Percentiles rank a stretch among this genome's conserved stretches.
Evolutionary conservation across 1,140 invertebrate genomes (phyloP).

Genomic region (Drosophila baimaii): DNA sequence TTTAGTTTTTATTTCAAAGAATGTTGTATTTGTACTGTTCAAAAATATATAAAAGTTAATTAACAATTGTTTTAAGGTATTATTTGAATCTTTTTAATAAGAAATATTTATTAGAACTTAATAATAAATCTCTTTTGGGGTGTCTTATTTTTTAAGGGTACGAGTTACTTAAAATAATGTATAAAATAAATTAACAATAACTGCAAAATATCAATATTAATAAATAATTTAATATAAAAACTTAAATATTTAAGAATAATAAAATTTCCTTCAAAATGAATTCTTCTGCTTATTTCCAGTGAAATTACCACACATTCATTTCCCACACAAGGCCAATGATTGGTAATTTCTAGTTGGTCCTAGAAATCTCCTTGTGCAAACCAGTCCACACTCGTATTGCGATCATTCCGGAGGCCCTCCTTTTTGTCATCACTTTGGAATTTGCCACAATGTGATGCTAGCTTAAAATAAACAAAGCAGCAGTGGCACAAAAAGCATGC

Average conservation of each 20-base stretch:
- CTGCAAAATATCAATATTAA: too few relatives aligned
- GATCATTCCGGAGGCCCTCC: slow-evolving; percentile 6
- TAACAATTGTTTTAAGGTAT: not conserved
- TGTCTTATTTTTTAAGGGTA: too few relatives aligned
- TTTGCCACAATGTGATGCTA: slow-evolving; percentile 22
- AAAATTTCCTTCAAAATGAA: not conserved
- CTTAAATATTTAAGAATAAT: too few relatives aligned
- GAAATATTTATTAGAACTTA: not conserved
- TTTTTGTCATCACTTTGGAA: not conserved
- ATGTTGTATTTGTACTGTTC: too few relatives aligned
- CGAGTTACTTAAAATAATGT: too few relatives aligned
- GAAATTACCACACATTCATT: slow-evolving; percentile 4
- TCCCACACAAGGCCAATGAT: slow-evolving; percentile 12
- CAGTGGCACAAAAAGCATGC: not conserved
- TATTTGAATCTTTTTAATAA: not conserved
- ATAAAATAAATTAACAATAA: too few relatives aligned
- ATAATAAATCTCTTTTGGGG: too few relatives aligned
- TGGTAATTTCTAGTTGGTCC: not conserved
- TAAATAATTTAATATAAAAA: too few relatives aligned
- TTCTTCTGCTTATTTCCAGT: not conserved
- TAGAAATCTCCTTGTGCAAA: not conserved
- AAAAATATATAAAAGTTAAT: too few relatives aligned
- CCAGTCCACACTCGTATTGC: not conserved
- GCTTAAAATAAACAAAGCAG: slow-evolving; percentile 30
- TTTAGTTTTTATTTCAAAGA: too few relatives aligned